A percentile compares a stretch with the other conserved stretches of the same genome.
Evolutionary conservation across 2,113 vertebrate species (phyloP).

Genomic region (Strix aluco): DNA sequence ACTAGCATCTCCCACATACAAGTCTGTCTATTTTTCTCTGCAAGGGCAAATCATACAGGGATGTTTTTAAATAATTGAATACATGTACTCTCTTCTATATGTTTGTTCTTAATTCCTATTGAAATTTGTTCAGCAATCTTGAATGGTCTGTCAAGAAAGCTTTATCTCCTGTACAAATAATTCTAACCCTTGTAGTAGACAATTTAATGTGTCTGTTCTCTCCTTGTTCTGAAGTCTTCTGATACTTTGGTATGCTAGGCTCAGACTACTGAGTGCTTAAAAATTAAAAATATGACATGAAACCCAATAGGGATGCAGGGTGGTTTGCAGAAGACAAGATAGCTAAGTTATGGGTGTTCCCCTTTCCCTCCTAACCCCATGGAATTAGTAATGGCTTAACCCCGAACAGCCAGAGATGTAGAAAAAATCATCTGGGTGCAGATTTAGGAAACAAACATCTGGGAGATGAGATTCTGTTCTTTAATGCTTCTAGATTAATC

Average conservation of each 20-base stretch:
- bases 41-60: not conserved
- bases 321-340: not conserved
- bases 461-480: not conserved
- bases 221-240: not conserved
- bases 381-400: not conserved
- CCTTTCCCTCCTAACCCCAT: not conserved
- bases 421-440: not conserved
- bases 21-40: not conserved
- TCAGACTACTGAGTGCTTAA: not conserved
- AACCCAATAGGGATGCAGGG: not conserved
- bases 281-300: not conserved
- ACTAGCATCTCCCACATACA: not conserved
- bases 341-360: not conserved
- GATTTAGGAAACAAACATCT: not conserved
- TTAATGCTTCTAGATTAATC: not conserved
- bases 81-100: not conserved
- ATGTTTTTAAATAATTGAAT: not conserved
- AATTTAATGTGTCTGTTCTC: not conserved
- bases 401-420: not conserved
- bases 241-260: not conserved
- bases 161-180: conserved; percentile 6
- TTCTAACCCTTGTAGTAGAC: not conserved
- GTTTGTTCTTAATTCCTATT: conserved; percentile 11
- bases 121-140: conserved; percentile 3
- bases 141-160: not conserved